Conservation (phyloP, 2,797 vertebrate species). For the Phataginus tricuspis region DNA sequence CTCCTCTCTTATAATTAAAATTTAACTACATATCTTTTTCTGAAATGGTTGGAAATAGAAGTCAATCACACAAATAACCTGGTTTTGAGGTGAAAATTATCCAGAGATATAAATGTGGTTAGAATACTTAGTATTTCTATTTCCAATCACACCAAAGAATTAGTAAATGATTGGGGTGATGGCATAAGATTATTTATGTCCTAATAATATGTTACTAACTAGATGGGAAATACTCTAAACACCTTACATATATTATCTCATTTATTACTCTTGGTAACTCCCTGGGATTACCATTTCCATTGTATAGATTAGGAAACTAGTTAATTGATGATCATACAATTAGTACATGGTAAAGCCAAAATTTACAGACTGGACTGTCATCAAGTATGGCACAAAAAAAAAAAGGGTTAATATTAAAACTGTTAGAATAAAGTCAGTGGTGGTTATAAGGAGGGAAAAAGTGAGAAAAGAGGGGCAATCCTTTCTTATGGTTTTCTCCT, state of each 20-base stretch:
- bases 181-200: neutral
- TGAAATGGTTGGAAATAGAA: conserved; percentile 27
- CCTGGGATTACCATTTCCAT: neutral
- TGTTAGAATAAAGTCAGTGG: neutral
- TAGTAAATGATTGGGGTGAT: neutral
- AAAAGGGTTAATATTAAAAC: neutral
- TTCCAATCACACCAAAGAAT: conserved; percentile 13
- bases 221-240: neutral
- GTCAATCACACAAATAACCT: neutral
- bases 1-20: conserved; percentile 2
- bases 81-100: neutral
- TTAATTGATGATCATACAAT: neutral
- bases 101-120: neutral
- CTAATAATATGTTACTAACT: neutral
- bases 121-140: neutral
- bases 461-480: neutral
- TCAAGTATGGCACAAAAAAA: neutral
- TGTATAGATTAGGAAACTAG: neutral
- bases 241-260: neutral
- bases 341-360: neutral
- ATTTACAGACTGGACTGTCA: neutral
- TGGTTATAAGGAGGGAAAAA: neutral
- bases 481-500: neutral
- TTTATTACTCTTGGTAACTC: neutral
- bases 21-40: conserved; percentile 8